Evolutionary conservation across 2,888 invertebrate genomes (phyloP), one percentile per base, ranked within the genome.

Genomic region (Bellardia bayeri): DNA sequence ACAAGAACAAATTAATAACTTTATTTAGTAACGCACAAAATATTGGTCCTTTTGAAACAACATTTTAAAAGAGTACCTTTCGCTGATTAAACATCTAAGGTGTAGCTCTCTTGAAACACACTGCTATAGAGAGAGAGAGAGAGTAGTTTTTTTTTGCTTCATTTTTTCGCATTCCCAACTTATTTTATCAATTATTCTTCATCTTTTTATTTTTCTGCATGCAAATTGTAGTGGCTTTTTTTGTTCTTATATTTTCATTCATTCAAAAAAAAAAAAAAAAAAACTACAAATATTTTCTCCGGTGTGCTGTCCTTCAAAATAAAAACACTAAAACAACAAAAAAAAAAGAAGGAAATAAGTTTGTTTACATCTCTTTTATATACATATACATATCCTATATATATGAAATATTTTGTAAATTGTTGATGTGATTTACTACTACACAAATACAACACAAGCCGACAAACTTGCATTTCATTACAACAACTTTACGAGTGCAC

Each of bases 291-390:
- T 54, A 82, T 37, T 82, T 82, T 69, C 85, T 85, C 87, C 85
- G 87, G 85, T 85, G 87, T 87, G 85, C 68, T 87, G 87, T 87
- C 87, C 87, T 87, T 87, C 87, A 87, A 87, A 84, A 69, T 37
- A 54, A 45, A 37, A 37, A 72, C 58, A 14, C n/a, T 30, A 11
- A 63, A 42, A 45, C 63, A 71, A 80, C 37, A 63, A 45, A 13
- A 78, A 13, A 79, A 23, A 33, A 33, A 51, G 63, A 78, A 78
- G 68, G 64, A 66, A 85, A 79, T 66, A 63, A 74, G 68, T 82
- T 86, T 86, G 87, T 87, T 87, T 87, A 87, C 87, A 87, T 87
- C 85, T 75, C 78, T 80, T 82, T 72, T 42, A 81, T 74, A 64
- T 76, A 42, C n/a, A 33, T 82, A n/a, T n/a, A n/a, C n/a, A n/a